These are phyloP conservation scores for Dermatophagoides farinae DNA, from an alignment of 1,140 invertebrate genomes.

Conservation along the genomic window DNA sequence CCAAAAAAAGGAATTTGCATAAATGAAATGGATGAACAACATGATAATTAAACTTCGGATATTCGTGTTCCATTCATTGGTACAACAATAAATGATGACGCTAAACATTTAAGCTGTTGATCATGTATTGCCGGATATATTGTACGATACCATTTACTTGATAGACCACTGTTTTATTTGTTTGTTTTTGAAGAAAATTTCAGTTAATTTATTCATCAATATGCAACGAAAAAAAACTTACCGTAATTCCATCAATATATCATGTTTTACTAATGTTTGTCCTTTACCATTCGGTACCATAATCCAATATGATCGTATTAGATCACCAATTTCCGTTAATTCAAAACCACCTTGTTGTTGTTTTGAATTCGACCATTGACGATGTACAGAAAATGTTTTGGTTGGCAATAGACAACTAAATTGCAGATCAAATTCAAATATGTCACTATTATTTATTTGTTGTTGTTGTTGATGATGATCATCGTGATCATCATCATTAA, in stretches of 20 bases:
- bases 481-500: neutral
- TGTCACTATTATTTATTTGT: constrained; percentile 1
- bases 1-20: too few species aligned
- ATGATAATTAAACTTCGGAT: neutral
- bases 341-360: neutral
- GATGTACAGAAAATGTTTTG: constrained; percentile 10
- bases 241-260: constrained; percentile 10
- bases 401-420: constrained; percentile 5
- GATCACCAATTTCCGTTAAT: constrained; percentile 7
- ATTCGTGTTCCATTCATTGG: neutral
- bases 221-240: neutral
- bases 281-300: constrained; percentile 8
- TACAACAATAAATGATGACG: constrained; percentile 6
- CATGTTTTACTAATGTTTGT: constrained; percentile 1
- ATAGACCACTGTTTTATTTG: constrained; percentile 11
- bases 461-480: too few species aligned
- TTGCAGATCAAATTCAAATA: constrained; percentile 3
- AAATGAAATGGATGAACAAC: too few species aligned
- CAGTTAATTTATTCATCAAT: neutral
- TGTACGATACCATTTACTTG: constrained; percentile 9
- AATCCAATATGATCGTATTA: constrained; percentile 3
- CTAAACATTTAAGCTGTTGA: constrained; percentile 6
- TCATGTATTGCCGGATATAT: constrained; percentile 11
- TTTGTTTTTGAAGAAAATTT: neutral
- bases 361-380: constrained; percentile 6